These are phyloP conservation scores for Myocastor coypus DNA, from an alignment of 2,113 vertebrate species.

Conservation along the genomic window DNA sequence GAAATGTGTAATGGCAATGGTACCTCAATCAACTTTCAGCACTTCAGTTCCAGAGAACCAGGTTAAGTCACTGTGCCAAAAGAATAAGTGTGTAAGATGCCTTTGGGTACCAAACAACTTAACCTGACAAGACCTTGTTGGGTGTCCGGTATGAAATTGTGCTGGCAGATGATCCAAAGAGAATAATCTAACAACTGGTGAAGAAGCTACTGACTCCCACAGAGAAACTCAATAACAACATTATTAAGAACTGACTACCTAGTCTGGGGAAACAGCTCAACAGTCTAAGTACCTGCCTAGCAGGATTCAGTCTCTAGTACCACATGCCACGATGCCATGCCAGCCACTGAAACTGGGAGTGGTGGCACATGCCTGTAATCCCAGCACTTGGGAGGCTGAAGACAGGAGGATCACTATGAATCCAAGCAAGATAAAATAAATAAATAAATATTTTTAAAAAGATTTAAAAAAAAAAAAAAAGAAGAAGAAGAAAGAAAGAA, in stretches of 20 bases:
- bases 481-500: too few relatives aligned
- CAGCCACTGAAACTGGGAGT: too few relatives aligned
- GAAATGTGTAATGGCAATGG: not conserved
- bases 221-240: conserved; percentile 81
- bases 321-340: too few relatives aligned
- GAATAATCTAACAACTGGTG: conserved; percentile 93
- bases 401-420: too few relatives aligned
- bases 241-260: conserved; percentile 75
- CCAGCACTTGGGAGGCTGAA: too few relatives aligned
- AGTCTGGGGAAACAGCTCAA: too few relatives aligned
- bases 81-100: conserved; percentile 90
- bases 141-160: conserved; percentile 92
- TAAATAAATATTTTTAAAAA: too few relatives aligned
- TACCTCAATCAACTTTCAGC: not conserved
- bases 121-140: conserved; percentile 89
- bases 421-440: too few relatives aligned
- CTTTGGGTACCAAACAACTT: conserved; percentile 88
- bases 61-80: conserved; percentile 83
- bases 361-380: too few relatives aligned
- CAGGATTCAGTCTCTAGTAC: too few relatives aligned
- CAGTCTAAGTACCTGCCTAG: too few relatives aligned
- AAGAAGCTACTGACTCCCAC: conserved; percentile 87
- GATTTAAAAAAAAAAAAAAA: too few relatives aligned
- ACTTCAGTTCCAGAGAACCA: not conserved
- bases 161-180: conserved; percentile 89